phyloP scores from a whole-genome alignment of 2,797 vertebrate genomes.

The Buceros bicornis region DNA sequence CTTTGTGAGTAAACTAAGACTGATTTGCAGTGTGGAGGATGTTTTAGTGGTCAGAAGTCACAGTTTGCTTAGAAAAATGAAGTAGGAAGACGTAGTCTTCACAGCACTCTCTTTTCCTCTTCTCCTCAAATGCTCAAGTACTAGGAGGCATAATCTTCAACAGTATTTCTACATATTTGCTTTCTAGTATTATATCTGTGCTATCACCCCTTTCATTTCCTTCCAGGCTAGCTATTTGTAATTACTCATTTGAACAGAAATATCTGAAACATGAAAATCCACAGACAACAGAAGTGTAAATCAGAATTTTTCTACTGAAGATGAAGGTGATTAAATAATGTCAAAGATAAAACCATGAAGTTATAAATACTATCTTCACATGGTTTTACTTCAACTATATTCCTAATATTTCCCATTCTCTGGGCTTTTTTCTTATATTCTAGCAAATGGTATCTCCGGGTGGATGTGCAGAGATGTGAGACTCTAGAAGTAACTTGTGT shows the following conservation, averaged over 20 bases:
- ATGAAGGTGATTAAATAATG: neutral
- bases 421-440: neutral
- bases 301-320: neutral
- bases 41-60: neutral
- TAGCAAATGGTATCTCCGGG: neutral
- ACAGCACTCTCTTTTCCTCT: neutral
- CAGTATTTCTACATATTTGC: neutral
- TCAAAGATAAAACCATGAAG: neutral
- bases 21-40: neutral
- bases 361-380: neutral
- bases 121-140: neutral
- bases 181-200: neutral
- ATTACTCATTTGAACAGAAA: neutral
- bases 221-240: neutral
- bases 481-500: neutral
- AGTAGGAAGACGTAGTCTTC: neutral
- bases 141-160: neutral
- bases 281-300: neutral
- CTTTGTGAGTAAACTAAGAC: conserved; percentile 42
- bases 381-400: neutral
- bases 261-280: neutral
- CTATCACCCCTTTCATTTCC: neutral
- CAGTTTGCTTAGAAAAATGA: neutral
- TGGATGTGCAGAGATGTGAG: neutral
- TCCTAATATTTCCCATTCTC: neutral